Evolutionary conservation across 2,888 invertebrate genomes (phyloP), one percentile per base, ranked within the genome.

Genomic region (Nowickia ferox): DNA sequence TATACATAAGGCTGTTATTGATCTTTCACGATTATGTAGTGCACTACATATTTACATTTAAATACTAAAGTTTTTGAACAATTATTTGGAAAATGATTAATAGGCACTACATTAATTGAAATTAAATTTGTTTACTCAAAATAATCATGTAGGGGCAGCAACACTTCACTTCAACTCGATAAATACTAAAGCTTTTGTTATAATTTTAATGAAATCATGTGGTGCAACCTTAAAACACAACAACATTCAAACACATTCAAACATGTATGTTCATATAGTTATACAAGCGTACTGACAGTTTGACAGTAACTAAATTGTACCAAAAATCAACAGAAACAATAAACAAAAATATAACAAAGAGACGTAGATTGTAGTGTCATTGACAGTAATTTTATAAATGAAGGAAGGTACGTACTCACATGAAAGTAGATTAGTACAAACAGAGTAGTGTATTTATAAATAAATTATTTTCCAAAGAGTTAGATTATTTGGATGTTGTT

Each of bases 141-240:
- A 15, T 10, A 1, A 59, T 30, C 38, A n/a, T 46, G 51, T 74
- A 81, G 80, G 30, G 80, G 80, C 68, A 51, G 51, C 11, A 19
- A 38, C 59, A 30, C 38, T 17, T 40, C 59, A 30, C 38, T 17
- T 40, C 17, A n/a, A 57, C 13, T 11, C n/a, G 22, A 59, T 61
- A 40, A 61, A 76, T 57, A 71, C 51, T 22, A 69, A 57, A 72
- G 40, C 71, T 44, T 66, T 77, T 77, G 22, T 68, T 74, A 9
- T 53, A 61, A 22, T 55, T 77, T 68, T 83, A 86, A 86, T 86
- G 71, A 83, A 83, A 86, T 83, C 86, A 86, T 86, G 86, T 76
- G 79, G 86, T 76, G 86, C 76, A 86, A 86, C 81, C 81, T 82
- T 78, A 72, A 77, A 61, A 77, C 38, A 61, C 46, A 61, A 61